Base-by-base conservation (phyloP, 2,797 vertebrate species). In the Phrynocephalus forsythii region DNA sequence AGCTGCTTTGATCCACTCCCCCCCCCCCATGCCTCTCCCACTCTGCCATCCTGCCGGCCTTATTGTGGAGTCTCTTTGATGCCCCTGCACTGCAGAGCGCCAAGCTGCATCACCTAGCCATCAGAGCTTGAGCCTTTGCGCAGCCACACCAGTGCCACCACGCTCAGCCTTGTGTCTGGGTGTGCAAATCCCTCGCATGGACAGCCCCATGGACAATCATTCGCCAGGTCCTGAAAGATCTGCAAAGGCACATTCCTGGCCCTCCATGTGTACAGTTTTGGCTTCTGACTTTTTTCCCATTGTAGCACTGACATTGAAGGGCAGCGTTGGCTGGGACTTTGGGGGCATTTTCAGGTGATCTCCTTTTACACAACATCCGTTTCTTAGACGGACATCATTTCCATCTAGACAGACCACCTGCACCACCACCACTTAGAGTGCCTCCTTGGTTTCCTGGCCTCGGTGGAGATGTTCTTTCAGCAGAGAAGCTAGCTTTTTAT, bases 21-120 rank as follows among this genome's bases (percentile, higher is more conserved):
- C 72, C 60, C 26, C 66, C 30, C 3, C n/a, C 63, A 10, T 30
- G 8, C 52, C 22, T 50, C 30, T 72, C 50, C 52, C 50, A 22
- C 30, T 16, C 76, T 52, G 76, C 68, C 56, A 1, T 72, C 77
- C 83, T 2, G n/a, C 71, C 56, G 69, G 48, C 83, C 77, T 85
- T 5, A 52, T 80, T 30, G 56, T 56, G 44, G 26, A 75, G 69
- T 88, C 87, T 67, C 83, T 81, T 81, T 81, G 87, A 85, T 88
- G 87, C 79, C 30, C 52, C 60, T 15, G 18, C 10, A 3, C 80
- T 28, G 56, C 82, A 66, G 69, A 80, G 38, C 73, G 56, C 38
- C 18, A 20, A 30, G 28, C 68, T 2, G 76, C 24, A 63, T 63
- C 60, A 20, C 60, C 18, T 63, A 30, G 38, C 56, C 56, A 2